Evolutionary conservation across 2,113 vertebrate species (phyloP), one percentile per base, ranked within the genome.

Genomic region (Antechinus stuartii): DNA sequence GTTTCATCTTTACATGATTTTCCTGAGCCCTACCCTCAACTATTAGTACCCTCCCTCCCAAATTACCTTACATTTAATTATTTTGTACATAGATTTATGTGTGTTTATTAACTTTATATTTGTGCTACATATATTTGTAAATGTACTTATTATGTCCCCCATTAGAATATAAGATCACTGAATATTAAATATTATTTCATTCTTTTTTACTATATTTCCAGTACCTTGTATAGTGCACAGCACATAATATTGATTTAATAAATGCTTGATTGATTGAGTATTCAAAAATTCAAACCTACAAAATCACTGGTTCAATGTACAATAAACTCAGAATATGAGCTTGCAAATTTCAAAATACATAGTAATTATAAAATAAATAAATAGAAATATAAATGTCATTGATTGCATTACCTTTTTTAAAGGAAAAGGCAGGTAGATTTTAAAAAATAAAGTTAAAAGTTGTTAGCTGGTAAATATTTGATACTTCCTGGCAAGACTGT

Each of bases 401-500:
- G 84, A 95, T 96, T 89, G 61, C 84, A 93, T 91, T 95, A 91
- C 35, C 22, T 91, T 95, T 94, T 96, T 90, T 89, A 91, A 92
- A 95, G 61, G 42, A 47, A 46, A 91, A 55, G 47, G 50, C 53
- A 61, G 91, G 93, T 96, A 55, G 61, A 16, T 92, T 55, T 24
- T 53, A 93, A 95, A 96, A 97, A 91, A 95, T 16, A 90, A 84
- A 42, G n/a, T n/a, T 16, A 84, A 84, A 84, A 97, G 68, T 91
- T 93, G 93, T 97, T 92, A 95, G 89, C 91, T 92, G 89, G 94
- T 97, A n/a, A 25, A 35, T 50, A 47, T 94, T 92, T 92, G 90
- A 47, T 53, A 92, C 91, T 93, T 95, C 61, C 89, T 96, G 57
- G 2, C 94, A 92, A 56, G 90, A 92, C n/a, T 91, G 49, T 3